phyloP scores from a whole-genome alignment of 2,888 invertebrate species.

The Lithophane leautieri region DNA sequence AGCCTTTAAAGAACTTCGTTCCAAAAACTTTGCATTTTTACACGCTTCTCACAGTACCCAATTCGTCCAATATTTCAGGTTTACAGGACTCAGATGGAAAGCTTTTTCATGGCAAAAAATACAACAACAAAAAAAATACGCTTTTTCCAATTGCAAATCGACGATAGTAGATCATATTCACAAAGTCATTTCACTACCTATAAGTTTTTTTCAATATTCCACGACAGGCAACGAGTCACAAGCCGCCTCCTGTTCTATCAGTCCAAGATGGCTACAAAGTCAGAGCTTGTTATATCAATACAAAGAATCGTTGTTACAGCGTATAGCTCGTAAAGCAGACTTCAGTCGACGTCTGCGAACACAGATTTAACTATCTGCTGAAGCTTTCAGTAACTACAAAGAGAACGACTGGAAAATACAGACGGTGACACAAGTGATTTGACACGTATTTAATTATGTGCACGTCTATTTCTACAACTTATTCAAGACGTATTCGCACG shows the following conservation, averaged over 20 bases:
- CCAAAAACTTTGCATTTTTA: neutral
- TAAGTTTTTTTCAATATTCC: neutral
- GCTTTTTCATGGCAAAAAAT: no score
- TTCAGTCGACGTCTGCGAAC: slow-evolving; percentile 79
- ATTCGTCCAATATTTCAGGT: no score
- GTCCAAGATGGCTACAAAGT: slow-evolving; percentile 70
- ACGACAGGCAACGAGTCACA: neutral
- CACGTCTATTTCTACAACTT: no score
- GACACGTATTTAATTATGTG: slow-evolving; percentile 1
- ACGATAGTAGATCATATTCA: no score
- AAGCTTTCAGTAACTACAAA: slow-evolving; percentile 80
- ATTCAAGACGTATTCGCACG: no score
- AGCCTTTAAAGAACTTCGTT: no score
- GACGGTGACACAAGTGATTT: slow-evolving; percentile 31
- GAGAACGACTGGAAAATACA: slow-evolving; percentile 57
- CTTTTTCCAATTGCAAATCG: no score
- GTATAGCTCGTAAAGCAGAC: slow-evolving; percentile 79
- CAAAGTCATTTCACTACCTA: no score
- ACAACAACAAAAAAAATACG: no score
- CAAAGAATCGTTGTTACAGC: slow-evolving; percentile 78
- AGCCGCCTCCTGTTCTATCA: slow-evolving; percentile 17
- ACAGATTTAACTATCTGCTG: slow-evolving; percentile 80
- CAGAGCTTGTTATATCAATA: slow-evolving; percentile 71
- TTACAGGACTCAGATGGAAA: no score
- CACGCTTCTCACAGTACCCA: no score